These are phyloP conservation scores for Lophura nycthemera DNA, from an alignment of 2,113 vertebrate genomes.

Conservation along the genomic window DNA sequence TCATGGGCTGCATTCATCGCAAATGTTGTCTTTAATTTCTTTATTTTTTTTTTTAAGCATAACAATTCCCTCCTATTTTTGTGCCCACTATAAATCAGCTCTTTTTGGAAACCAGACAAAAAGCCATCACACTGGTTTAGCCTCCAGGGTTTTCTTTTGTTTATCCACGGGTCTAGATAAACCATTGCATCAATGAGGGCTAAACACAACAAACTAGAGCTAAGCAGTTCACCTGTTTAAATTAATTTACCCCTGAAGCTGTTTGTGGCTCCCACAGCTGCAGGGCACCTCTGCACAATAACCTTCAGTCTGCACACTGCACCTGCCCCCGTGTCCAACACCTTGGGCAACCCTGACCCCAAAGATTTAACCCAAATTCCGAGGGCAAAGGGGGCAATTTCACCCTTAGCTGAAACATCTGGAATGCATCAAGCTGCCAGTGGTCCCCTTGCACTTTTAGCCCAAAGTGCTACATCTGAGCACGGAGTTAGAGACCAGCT, in stretches of 20 bases:
- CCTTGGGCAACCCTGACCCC: not conserved
- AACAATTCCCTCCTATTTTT: slow-evolving; percentile 1
- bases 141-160: slow-evolving; percentile 35
- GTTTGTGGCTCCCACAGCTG: slow-evolving; percentile 13
- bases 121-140: not conserved
- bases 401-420: slow-evolving; percentile 28
- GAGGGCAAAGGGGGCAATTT: slow-evolving; percentile 21
- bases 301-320: not conserved
- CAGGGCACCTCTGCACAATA: not conserved
- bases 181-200: not conserved
- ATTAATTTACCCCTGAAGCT: slow-evolving; percentile 24
- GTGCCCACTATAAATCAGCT: slow-evolving; percentile 23
- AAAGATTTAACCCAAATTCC: not conserved
- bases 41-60: slow-evolving; percentile 21
- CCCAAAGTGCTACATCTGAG: slow-evolving; percentile 11
- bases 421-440: slow-evolving; percentile 1
- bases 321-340: slow-evolving; percentile 1
- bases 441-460: slow-evolving; percentile 24
- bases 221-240: slow-evolving; percentile 41
- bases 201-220: slow-evolving; percentile 42
- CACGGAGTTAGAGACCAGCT: not conserved
- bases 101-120: slow-evolving; percentile 46
- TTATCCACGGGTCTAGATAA: slow-evolving; percentile 53
- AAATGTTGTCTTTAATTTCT: slow-evolving; percentile 17
- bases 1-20: not conserved